Base-by-base conservation (phyloP, 2,113 vertebrate species). In the Callaeas wilsoni region DNA sequence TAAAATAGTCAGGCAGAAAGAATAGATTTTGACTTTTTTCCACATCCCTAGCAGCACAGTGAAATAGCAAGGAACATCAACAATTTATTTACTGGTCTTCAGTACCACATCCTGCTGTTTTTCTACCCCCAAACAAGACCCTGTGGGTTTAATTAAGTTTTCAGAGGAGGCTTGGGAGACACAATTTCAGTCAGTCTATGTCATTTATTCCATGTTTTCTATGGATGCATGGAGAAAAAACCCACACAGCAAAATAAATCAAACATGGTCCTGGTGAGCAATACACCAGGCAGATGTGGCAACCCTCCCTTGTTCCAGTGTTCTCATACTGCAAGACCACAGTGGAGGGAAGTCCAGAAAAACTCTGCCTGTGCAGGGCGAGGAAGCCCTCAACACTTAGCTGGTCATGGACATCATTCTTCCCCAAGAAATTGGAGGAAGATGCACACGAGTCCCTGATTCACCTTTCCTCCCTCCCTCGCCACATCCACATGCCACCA, bases 91-190 rank as follows among this genome's bases (percentile, higher is more conserved):
- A 90, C 73, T 62, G 62, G 69, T 53, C 93, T 89, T 90, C 80
- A 75, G 37, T 56, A 87, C 70, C 90, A 68, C 25, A 89, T 76
- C 74, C 76, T 89, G 92, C 80, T 94, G 80, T 35, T 96, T 90
- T 96, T 92, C 86, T 81, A 87, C 62, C 73, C 79, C 60, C 88
- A 96, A 93, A 97, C 86, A 96, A 95, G 96, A 93, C 90, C 93
- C 93, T 92, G 64, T 65, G 95, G 96, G 76, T 89, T 95, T 95
- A 95, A 97, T 97, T 96, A 96, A 87, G 90, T 71, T 92, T 94
- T 94, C 96, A 93, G 80, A 84, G 69, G 73, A 89, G 74, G 84
- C 50, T 84, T 92, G 84, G 80, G 92, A 95, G 74, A 81, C 67
- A 84, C 3, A 18, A 89, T 84, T 96, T 90, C 93, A 92, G 57